Conservation (phyloP, 2,888 invertebrate species). For the Lamellibrachia columna region DNA sequence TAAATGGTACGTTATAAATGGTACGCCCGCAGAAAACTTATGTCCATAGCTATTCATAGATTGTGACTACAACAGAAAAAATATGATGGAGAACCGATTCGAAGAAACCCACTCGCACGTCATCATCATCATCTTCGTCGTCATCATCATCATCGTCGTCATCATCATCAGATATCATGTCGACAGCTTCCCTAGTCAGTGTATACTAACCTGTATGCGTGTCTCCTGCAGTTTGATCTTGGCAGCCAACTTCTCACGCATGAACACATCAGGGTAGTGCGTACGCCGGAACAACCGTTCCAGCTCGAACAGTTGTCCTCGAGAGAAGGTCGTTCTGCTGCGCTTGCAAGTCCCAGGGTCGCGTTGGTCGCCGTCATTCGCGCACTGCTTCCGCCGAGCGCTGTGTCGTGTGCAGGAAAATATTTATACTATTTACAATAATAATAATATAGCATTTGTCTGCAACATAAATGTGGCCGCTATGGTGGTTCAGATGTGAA, state of each 20-base stretch:
- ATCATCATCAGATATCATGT: no score
- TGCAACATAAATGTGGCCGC: no score
- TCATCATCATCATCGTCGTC: no score
- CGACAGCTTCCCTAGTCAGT: not conserved
- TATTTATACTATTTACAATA: not conserved
- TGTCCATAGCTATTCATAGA: no score
- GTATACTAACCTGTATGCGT: slow-evolving; percentile 17
- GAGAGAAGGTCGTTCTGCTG: slow-evolving; percentile 22
- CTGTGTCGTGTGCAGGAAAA: not conserved
- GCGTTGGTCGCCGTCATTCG: not conserved
- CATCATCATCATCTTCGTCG: no score
- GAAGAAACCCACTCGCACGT: no score
- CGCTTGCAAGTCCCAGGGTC: not conserved
- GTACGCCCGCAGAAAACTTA: no score
- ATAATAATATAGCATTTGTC: not conserved
- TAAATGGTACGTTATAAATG: no score
- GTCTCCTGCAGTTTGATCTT: slow-evolving; percentile 19
- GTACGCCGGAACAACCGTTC: slow-evolving; percentile 17
- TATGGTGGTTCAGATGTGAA: no score
- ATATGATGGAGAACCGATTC: no score
- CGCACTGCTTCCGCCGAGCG: not conserved
- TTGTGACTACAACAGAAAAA: no score
- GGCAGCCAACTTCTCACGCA: slow-evolving; percentile 14
- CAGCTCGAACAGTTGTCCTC: slow-evolving; percentile 14
- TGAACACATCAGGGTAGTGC: slow-evolving; percentile 26